Evolutionary conservation across 2,888 invertebrate species (phyloP), one percentile per base, ranked within the genome.

Genomic region (Apantesis nais): DNA sequence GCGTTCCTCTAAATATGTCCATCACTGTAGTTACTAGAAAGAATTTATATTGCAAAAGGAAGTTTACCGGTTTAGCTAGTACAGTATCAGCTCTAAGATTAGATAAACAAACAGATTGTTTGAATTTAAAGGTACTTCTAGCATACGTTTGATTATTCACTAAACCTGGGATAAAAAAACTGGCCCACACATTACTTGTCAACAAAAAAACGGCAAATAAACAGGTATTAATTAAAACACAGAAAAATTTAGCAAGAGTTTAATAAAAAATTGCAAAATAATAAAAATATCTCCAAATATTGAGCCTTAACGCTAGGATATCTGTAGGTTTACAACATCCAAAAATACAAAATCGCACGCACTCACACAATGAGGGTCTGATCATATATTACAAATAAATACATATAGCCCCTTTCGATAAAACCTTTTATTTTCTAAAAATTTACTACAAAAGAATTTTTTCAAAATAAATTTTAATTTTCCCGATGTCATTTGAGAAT

Each of bases 221-320:
- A 2, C 22, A 29, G 44, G 22, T 63, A 63, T 44, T 34, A 80
- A 88, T 82, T 86, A 80, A 92, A 88, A 90, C 82, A 79, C 83
- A 69, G 31, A 62, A 83, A 82, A 89, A 91, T 94, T 93, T 93
- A 94, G 94, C 94, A 92, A 91, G 92, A 93, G 93, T 95, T 95
- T 95, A 95, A 93, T 95, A 94, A 95, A 94, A 94, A 94, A 94
- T 91, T 95, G 94, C 94, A 94, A 95, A 94, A 93, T 92, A 93
- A 93, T 92, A 92, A 93, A 92, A 93, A 94, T 94, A 93, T 93
- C 90, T 94, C 93, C 92, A 94, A 94, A 94, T 92, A 92, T 93
- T 93, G 92, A 91, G 92, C 91, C 94, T 95, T 95, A 93, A 89
- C 83, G 83, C 92, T 93, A 94, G 80, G 88, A 88, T 91, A 92